Evolutionary conservation across 1,140 invertebrate genomes (phyloP).

Genomic region (Drosophila burlai): DNA sequence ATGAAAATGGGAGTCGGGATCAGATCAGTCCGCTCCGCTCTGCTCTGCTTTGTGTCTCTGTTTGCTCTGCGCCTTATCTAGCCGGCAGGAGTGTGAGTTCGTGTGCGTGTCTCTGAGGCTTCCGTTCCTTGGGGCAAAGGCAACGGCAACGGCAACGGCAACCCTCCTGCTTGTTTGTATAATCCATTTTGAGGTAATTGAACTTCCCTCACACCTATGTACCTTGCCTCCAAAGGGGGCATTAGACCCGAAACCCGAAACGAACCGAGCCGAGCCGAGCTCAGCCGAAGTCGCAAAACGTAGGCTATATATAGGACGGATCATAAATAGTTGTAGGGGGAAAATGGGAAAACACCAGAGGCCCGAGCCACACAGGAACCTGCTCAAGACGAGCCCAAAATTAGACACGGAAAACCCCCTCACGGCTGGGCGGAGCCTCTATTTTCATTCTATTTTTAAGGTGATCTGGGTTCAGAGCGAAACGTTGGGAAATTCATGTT

Average conservation of each 20-base stretch:
- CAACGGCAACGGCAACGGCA: no score
- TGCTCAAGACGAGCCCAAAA: slow-evolving; percentile 42
- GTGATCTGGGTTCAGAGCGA: slow-evolving; percentile 17
- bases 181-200: slow-evolving; percentile 81
- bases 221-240: slow-evolving; percentile 22
- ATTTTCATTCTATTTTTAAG: slow-evolving; percentile 13
- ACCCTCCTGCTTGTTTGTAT: slow-evolving; percentile 61
- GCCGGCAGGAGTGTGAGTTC: slow-evolving; percentile 9
- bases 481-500: not conserved
- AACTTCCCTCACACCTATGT: slow-evolving; percentile 52
- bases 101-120: slow-evolving; percentile 53
- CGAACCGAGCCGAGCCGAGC: slow-evolving; percentile 17
- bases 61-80: slow-evolving; percentile 45
- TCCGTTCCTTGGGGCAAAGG: slow-evolving; percentile 19
- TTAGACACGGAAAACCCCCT: slow-evolving; percentile 30
- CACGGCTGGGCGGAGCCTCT: not conserved
- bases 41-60: slow-evolving; percentile 50
- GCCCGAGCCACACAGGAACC: slow-evolving; percentile 21
- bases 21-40: slow-evolving; percentile 39
- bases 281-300: slow-evolving; percentile 32
- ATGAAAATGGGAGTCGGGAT: slow-evolving; percentile 61
- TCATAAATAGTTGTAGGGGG: slow-evolving; percentile 22
- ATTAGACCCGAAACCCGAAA: slow-evolving; percentile 34
- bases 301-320: slow-evolving; percentile 30
- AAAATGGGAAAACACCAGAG: slow-evolving; percentile 16